These are phyloP conservation scores for Clitarchus hookeri DNA, from an alignment of 2,888 invertebrate species.

Conservation along the genomic window DNA sequence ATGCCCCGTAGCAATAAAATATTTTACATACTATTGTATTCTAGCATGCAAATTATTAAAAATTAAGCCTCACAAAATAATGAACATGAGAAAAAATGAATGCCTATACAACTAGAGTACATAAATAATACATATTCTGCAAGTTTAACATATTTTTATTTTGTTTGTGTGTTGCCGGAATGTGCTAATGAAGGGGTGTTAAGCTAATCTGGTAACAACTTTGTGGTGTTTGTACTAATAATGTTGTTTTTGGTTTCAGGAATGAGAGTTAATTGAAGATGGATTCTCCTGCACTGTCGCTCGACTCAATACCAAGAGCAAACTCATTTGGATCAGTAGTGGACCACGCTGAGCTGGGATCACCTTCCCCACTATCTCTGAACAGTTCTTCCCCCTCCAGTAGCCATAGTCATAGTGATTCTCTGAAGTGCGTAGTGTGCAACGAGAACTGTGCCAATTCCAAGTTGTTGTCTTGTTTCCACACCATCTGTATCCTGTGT, in stretches of 20 bases:
- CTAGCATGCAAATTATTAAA: too few species aligned
- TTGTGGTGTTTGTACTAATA: slow-evolving; percentile 15
- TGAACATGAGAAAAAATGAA: too few species aligned
- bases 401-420: slow-evolving; percentile 1
- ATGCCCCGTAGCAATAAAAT: too few species aligned
- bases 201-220: too few species aligned
- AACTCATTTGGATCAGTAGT: slow-evolving; percentile 87
- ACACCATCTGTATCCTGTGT: slow-evolving; percentile 83
- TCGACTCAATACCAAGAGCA: slow-evolving; percentile 89
- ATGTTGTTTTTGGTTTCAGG: slow-evolving; percentile 64
- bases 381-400: slow-evolving; percentile 66
- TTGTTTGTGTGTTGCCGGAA: neutral
- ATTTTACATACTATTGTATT: too few species aligned
- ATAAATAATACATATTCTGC: too few species aligned
- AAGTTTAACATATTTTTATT: too few species aligned
- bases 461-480: slow-evolving; percentile 79
- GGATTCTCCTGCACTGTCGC: slow-evolving; percentile 91
- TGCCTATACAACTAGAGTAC: too few species aligned
- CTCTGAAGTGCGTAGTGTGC: slow-evolving; percentile 66
- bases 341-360: slow-evolving; percentile 78
- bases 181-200: neutral
- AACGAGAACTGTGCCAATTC: slow-evolving; percentile 75
- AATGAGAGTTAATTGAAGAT: slow-evolving; percentile 90
- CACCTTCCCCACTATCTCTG: slow-evolving; percentile 68
- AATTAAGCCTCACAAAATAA: too few species aligned